Evolutionary conservation across 2,888 invertebrate species (phyloP).

Genomic region (Athalia rosae): DNA sequence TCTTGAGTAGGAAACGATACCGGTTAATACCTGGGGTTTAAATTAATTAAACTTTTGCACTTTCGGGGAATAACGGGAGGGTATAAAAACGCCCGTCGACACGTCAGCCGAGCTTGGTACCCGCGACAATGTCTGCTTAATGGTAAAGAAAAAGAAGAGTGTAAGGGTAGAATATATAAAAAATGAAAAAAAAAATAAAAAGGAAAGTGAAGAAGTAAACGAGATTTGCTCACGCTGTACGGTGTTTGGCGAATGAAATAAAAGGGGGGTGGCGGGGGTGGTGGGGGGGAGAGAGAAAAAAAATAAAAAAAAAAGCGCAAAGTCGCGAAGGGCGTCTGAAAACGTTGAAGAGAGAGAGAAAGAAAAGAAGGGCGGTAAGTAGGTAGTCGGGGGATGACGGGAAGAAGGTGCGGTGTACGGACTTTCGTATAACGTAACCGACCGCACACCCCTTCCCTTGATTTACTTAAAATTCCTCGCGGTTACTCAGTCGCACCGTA

Average conservation of each 20-base stretch:
- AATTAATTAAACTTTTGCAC: conserved; percentile 65
- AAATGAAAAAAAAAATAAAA: neutral
- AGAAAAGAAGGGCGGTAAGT: neutral
- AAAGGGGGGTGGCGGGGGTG: too few species aligned
- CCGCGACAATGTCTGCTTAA: conserved; percentile 60
- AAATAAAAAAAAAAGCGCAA: conserved; percentile 34
- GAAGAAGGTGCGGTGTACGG: conserved; percentile 15
- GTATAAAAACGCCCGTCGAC: conserved; percentile 66
- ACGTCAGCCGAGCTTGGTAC: conserved; percentile 58
- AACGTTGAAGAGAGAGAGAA: too few species aligned
- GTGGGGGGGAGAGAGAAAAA: too few species aligned
- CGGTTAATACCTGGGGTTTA: conserved; percentile 62
- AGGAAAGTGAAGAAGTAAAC: conserved; percentile 57
- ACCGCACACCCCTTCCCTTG: conserved; percentile 48
- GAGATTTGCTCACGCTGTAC: conserved; percentile 66
- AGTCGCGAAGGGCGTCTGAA: conserved; percentile 6
- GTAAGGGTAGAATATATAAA: neutral
- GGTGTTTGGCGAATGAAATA: conserved; percentile 61
- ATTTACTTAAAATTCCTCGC: conserved; percentile 46
- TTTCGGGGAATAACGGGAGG: conserved; percentile 53
- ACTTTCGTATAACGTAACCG: conserved; percentile 21
- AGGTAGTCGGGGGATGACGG: neutral
- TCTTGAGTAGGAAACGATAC: conserved; percentile 36
- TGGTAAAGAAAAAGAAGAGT: conserved; percentile 50
- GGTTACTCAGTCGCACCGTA: conserved; percentile 44